Evolutionary conservation across 2,888 invertebrate genomes (phyloP).

Genomic region (Phortica magna): DNA sequence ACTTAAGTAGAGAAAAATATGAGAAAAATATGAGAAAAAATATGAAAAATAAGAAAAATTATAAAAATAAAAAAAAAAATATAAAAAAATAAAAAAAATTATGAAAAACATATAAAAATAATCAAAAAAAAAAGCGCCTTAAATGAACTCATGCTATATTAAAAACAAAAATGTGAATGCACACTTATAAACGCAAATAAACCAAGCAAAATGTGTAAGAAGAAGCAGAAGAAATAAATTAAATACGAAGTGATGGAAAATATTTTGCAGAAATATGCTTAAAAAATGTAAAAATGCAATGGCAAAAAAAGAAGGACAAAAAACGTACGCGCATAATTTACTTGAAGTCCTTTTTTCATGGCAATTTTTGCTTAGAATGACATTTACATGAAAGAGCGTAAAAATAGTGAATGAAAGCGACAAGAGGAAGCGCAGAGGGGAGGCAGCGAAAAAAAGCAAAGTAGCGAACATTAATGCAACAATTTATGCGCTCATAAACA

Average conservation of each 20-base stretch:
- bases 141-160: background rate
- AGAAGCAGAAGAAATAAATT: too few species aligned
- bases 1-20: background rate
- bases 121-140: constrained; percentile 6
- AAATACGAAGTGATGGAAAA: background rate
- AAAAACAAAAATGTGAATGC: background rate
- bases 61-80: too few species aligned
- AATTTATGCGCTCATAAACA: constrained; percentile 27
- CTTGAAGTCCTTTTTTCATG: background rate
- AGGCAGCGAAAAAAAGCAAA: background rate
- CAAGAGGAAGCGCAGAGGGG: constrained; percentile 19
- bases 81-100: too few species aligned
- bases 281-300: background rate
- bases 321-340: background rate
- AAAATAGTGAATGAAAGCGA: constrained; percentile 9
- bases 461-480: constrained; percentile 4
- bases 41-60: too few species aligned
- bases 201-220: too few species aligned
- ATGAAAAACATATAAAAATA: background rate
- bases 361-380: constrained; percentile 42
- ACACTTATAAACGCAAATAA: background rate
- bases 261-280: background rate
- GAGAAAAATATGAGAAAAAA: constrained; percentile 30
- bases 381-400: constrained; percentile 62
- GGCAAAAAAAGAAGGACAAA: background rate